Evolutionary conservation across 2,797 vertebrate species (phyloP), one percentile per base, ranked within the genome.

Genomic region (Sebastes kiyomatsui): DNA sequence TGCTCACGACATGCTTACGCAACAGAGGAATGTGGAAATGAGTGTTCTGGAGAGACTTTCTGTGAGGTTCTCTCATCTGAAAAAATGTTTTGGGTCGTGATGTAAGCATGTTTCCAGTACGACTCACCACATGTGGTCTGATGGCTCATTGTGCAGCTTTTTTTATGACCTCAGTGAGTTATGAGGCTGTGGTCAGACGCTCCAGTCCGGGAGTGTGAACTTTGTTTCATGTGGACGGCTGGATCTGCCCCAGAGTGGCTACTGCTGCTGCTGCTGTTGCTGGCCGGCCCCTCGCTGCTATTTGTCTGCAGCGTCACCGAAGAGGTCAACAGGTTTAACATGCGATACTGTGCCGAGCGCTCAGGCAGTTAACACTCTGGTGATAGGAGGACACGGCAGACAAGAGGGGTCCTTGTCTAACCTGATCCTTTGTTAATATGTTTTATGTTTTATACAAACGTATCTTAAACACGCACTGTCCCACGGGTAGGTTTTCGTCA

Each of bases 241-340:
- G 81, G 56, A 73, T 64, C 5, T 59, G 62, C 60, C 62, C 27
- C 18, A 54, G 77, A 32, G 77, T 70, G 38, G 69, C 85, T 38
- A 13, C 60, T 49, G 68, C 74, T 52, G 65, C 23, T 72, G 66
- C 22, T 72, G 66, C 32, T 33, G 35, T 13, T 14, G 35, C 12
- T 38, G 35, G 75, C 20, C 5, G 3, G 59, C 49, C 70, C 25
- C 54, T 65, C 23, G 0, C 77, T 35, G 81, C 79, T 66, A 27
- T 86, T 80, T 32, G 71, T 87, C 90, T 70, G 80, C 80, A 72
- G 75, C 69, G 59, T 82, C 85, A 73, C 74, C 2, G 28, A 54
- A 66, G 80, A 72, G 92, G 84, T 87, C 86, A 89, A 10, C 70
- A 25, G 82, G 91, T 90, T 88, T 46, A 89, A 67, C 72, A 18